These are phyloP conservation scores for Vombatus ursinus DNA, from an alignment of 2,113 vertebrate genomes.

Conservation along the genomic window DNA sequence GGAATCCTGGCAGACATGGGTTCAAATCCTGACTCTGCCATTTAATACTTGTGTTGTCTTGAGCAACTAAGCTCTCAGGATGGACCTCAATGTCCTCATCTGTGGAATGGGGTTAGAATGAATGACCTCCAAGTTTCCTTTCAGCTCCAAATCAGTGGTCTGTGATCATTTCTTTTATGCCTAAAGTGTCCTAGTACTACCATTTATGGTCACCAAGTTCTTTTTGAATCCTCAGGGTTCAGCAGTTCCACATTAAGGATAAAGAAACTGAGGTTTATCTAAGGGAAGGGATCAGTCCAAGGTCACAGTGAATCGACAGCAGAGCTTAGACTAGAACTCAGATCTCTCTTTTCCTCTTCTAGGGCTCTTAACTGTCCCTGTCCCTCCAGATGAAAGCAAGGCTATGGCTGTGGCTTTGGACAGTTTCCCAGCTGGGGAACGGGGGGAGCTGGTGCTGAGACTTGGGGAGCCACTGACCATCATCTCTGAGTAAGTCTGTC, in stretches of 20 bases:
- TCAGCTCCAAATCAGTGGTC: not conserved
- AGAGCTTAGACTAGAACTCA: not conserved
- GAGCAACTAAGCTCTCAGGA: not conserved
- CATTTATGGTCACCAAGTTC: not conserved
- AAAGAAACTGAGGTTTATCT: not conserved
- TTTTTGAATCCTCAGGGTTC: no score
- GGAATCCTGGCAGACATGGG: not conserved
- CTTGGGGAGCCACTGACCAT: slow-evolving; percentile 86
- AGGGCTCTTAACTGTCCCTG: slow-evolving; percentile 3
- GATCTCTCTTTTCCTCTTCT: not conserved
- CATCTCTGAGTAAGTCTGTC: slow-evolving; percentile 87
- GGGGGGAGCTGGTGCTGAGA: slow-evolving; percentile 75
- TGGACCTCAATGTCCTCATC: not conserved
- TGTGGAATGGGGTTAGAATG: not conserved
- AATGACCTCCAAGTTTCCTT: not conserved
- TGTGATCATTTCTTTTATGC: not conserved
- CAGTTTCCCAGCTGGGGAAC: slow-evolving; percentile 81
- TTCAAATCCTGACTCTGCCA: not conserved
- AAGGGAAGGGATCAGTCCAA: not conserved
- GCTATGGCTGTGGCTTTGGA: slow-evolving; percentile 84
- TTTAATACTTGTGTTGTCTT: not conserved
- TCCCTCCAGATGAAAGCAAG: slow-evolving; percentile 71
- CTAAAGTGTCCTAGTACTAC: not conserved
- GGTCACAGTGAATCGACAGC: not conserved
- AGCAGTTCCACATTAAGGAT: not conserved